Evolutionary conservation across 1,140 invertebrate genomes (phyloP), one percentile per base, ranked within the genome.

Genomic region (Scaptomyza hsui): DNA sequence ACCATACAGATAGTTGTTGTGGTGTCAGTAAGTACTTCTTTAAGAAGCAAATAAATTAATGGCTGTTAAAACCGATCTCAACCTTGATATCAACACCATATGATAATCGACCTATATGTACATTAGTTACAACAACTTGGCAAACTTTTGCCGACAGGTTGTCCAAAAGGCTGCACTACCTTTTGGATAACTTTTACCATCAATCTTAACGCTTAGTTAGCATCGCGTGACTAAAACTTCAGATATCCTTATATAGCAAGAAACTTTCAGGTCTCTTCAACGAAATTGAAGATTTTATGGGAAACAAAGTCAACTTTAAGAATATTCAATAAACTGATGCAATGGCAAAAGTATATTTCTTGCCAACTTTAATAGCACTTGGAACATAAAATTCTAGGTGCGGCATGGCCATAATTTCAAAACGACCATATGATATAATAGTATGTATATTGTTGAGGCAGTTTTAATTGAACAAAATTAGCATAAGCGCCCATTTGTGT

Each of bases 121-220:
- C 10, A 9, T 32, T 2, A 32, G 9, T 9, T 3, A 32, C 9
- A 3, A 32, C 29, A 78, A 81, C 74, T 78, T 75, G 62, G 39
- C 44, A 88, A 85, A 86, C 73, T 86, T 81, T 65, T 60, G 69
- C 59, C 41, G 77, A 78, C 81, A 76, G 56, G 7, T 51, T 12
- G 44, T 47, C 42, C 48, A 48, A 61, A 59, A 61, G 45, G 35
- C 41, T 75, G 63, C 67, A 7, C 10, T 55, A 48, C 29, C 51
- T 26, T 29, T 37, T 4, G 32, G 32, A n/a, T 37, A 63, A 73
- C 48, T 63, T 41, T 55, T 56, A 29, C 56, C 53, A 79, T 86
- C 81, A 75, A 81, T 86, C 81, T 70, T 68, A 42, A 64, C 32
- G 53, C 82, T 81, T 81, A 56, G 82, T 86, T 88, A 86, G 81